Base-by-base conservation (phyloP, 2,113 vertebrate species). In the Silurus asotus region DNA sequence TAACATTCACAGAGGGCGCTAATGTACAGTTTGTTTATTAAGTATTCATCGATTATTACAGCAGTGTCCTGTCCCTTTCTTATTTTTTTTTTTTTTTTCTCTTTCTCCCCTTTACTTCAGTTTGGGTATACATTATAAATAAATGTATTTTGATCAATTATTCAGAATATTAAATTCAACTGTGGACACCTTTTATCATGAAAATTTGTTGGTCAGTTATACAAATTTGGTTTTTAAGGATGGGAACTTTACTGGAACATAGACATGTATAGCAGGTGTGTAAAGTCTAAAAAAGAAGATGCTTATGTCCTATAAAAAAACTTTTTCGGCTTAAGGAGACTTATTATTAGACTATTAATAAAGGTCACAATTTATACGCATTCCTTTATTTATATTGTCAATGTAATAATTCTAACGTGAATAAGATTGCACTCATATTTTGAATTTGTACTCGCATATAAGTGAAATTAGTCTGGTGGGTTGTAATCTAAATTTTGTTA, bases 131-230 rank as follows among this genome's bases (percentile, higher is more conserved):
- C 51, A 65, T 15, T 83, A 61, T 61, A 48, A 88, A 86, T 86
- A 86, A 88, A 86, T 83, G 87, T 85, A 88, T 85, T 86, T 86
- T 86, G 77, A 74, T 19, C 48, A 86, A 58, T n/a, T 59, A 17
- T 76, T 64, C 72, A 17, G 48, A 67, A 17, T 82, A 25, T 8
- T 55, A 81, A 49, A 49, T 58, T 37, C n/a, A 77, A 28, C 0
- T 51, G 17, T 55, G 5, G 45, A 56, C n/a, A 25, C 45, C 37
- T 37, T 37, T 37, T 37, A 37, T 37, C 28, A 37, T 37, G 28
- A 37, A 37, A 37, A 37, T 37, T 37, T 37, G 37, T 37, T 37
- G 1, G 37, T 37, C 37, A 37, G 37, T 37, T 37, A 37, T 37
- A 37, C 37, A 37, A 37, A 37, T 37, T 37, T 37, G 37, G 37